Evolutionary conservation across 2,888 invertebrate genomes (phyloP), one percentile per base, ranked within the genome.

Genomic region (Neoitamus cyanurus): DNA sequence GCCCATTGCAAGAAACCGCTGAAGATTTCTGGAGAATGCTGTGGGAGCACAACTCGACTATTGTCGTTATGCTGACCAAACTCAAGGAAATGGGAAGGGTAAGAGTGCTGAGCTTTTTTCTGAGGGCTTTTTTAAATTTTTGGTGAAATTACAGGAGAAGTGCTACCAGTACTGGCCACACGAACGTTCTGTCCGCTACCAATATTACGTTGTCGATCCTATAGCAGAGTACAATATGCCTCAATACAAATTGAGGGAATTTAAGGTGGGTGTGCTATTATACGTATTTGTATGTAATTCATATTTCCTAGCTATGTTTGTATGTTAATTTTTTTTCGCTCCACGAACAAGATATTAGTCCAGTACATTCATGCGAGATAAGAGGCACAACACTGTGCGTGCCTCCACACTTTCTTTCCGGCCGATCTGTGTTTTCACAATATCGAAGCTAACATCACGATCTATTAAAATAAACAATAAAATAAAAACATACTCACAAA

Each of bases 141-240:
- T 70, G 83, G 88, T n/a, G 3, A 25, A 31, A 70, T 92, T 93
- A 87, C 91, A 98, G 97, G 99, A 99, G 91, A 99, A 99, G 92
- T 99, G 99, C 90, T 98, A 97, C 91, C 99, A 99, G 91, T 99
- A 99, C 92, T 99, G 99, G 99, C 99, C 99, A 0, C 97, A 97
- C 88, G 99, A 99, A 90, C 94, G 99, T 88, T 98, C 98, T 36
- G 97, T 98, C 58, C 95, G 99, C 86, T 99, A 99, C 92, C 98
- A 98, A 90, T 98, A 97, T 92, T 98, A 98, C 91, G 99, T 99
- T 72, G 99, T 99, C 28, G 99, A 99, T 92, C 99, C 99, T 11
- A 99, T 99, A 89, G 98, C 99, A 5, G 99, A 99, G 91, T 99
- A 99, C 92, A 99, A 99, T 91, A 99, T 99, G 99, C 98, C 99